Evolutionary conservation across 2,888 invertebrate genomes (phyloP).

Genomic region (Ligdia adustata): DNA sequence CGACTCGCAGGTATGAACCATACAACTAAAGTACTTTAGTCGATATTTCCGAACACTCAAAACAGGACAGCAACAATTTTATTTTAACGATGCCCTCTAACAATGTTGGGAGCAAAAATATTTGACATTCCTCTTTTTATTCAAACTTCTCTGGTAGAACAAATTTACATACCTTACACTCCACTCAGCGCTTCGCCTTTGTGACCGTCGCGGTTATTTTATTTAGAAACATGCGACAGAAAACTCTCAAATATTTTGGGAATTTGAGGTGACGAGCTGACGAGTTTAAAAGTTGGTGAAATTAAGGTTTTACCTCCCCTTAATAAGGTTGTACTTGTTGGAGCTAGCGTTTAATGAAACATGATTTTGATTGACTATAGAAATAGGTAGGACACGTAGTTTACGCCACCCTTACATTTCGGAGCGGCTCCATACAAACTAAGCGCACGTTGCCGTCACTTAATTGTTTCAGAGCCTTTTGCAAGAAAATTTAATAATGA

Average conservation of each 20-base stretch:
- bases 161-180: conserved; percentile 53
- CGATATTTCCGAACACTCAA: conserved; percentile 7
- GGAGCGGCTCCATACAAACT: too few relatives aligned
- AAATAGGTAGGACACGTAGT: too few relatives aligned
- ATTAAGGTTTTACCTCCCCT: too few relatives aligned
- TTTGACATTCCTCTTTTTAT: conserved; percentile 41
- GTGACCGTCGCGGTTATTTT: conserved; percentile 49
- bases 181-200: conserved; percentile 39
- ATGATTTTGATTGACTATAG: too few relatives aligned
- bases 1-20: too few relatives aligned
- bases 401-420: too few relatives aligned
- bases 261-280: conserved; percentile 31
- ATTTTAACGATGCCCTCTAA: conserved; percentile 26
- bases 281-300: conserved; percentile 1
- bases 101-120: conserved; percentile 32
- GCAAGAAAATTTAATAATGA: too few relatives aligned
- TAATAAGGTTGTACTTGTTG: too few relatives aligned
- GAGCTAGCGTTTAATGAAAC: too few relatives aligned
- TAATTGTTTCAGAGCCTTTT: too few relatives aligned
- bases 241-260: conserved; percentile 35
- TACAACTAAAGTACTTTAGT: background rate
- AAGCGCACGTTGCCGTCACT: too few relatives aligned
- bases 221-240: conserved; percentile 44
- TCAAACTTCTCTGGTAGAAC: conserved; percentile 36
- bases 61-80: conserved; percentile 18